A percentile compares a stretch with the other conserved stretches of the same genome.
phyloP scores from a whole-genome alignment of 2,113 vertebrate species.

The Sorex araneus region DNA sequence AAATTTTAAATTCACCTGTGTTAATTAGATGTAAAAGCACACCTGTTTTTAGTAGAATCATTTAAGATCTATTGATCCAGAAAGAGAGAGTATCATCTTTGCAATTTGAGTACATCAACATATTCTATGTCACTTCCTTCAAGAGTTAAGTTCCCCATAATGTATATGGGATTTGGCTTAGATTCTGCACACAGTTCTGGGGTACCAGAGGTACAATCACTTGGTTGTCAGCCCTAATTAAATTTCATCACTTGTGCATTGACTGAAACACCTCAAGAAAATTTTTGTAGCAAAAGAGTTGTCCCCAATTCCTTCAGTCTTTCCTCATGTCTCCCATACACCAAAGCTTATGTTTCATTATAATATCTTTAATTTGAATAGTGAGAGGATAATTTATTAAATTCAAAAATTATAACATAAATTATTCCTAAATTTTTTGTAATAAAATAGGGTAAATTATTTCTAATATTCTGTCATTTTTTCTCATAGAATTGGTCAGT shows the following conservation, averaged over 20 bases:
- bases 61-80: not conserved
- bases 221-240: no score
- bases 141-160: not conserved
- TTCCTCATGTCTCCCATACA: not conserved
- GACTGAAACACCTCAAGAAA: no score
- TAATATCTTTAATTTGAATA: not conserved
- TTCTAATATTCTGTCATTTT: no score
- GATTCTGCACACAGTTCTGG: accelerated
- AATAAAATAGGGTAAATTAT: no score
- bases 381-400: not conserved
- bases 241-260: not conserved
- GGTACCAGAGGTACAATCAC: accelerated
- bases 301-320: not conserved
- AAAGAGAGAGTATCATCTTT: not conserved
- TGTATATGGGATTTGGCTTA: not conserved
- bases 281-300: not conserved
- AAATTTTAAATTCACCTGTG: not conserved
- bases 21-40: not conserved
- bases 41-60: not conserved
- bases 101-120: not conserved
- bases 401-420: not conserved
- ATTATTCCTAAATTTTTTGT: no score
- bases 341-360: not conserved
- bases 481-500: no score
- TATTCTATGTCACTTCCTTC: not conserved